Evolutionary conservation across 2,888 invertebrate species (phyloP), one percentile per base, ranked within the genome.

Genomic region (Panorpa germanica): DNA sequence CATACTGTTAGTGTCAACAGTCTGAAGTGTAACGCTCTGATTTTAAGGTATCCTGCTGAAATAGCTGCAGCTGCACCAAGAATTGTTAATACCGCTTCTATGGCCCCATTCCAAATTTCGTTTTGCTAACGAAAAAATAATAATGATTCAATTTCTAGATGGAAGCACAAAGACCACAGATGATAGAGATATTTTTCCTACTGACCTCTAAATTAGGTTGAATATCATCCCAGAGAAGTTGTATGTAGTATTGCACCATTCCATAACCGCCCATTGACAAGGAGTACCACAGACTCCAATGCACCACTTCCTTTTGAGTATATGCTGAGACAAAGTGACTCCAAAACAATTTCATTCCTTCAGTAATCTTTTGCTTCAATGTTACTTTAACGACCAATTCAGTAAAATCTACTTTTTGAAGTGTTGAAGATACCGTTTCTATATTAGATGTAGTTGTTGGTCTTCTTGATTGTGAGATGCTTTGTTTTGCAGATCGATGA

Each of bases 221-320:
- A 36, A 76, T 70, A 29, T 65, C 62, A 38, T 69, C 65, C 86
- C 88, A 91, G 22, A 93, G 53, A 5, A 83, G 61, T 50, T 93
- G 91, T 39, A 78, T 63, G 48, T 86, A 91, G 12, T 63, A 63
- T 30, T 63, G 60, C 3, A 63, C 59, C 46, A 72, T 67, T 34
- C 50, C 49, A n/a, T n/a, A 61, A 16, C 59, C 49, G 6, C 57
- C 59, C 4, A 55, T 39, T 2, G 55, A 48, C n/a, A 42, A 49
- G 0, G 61, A 59, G 43, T 61, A 61, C 28, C 61, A 44, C 19
- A 50, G 52, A 2, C 59, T 59, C 61, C 61, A 61, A 21, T 47
- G 57, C 2, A 58, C 35, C 35, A 61, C 56, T 5, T 41, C 44
- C 1, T 52, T 50, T 2, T 57, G 48, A 1, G 47, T 38, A 47